Conservation (phyloP, 2,888 invertebrate species). For the Drosophila anomalipes region DNA sequence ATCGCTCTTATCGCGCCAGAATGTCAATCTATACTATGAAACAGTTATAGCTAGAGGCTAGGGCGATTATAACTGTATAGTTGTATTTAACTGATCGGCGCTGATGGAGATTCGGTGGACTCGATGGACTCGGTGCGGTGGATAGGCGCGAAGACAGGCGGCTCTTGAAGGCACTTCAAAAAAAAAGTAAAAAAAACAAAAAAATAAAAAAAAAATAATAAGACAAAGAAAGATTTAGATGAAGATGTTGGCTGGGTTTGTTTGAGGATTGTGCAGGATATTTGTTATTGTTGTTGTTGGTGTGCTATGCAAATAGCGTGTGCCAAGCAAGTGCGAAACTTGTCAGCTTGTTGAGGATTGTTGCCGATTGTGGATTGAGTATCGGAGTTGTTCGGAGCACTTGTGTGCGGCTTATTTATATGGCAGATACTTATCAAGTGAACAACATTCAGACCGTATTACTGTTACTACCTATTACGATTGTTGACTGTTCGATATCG, state of each 20-base stretch:
- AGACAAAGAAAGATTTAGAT: slow-evolving; percentile 1
- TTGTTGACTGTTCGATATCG: slow-evolving; percentile 52
- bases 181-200: not conserved
- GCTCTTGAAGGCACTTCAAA: slow-evolving; percentile 62
- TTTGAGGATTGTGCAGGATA: slow-evolving; percentile 2
- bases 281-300: not conserved
- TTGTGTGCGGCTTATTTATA: slow-evolving; percentile 61
- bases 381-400: slow-evolving; percentile 20
- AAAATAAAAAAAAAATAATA: not conserved
- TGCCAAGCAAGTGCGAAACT: slow-evolving; percentile 75
- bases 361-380: slow-evolving; percentile 10
- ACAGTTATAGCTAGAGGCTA: not conserved
- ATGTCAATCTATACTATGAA: slow-evolving; percentile 11
- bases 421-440: slow-evolving; percentile 69
- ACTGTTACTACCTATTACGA: slow-evolving; percentile 38
- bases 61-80: slow-evolving; percentile 31
- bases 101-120: not conserved
- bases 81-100: not conserved
- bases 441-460: slow-evolving; percentile 17
- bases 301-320: slow-evolving; percentile 63
- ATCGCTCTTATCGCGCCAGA: slow-evolving; percentile 27
- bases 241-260: slow-evolving; percentile 10
- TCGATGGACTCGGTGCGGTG: not conserved
- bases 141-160: slow-evolving; percentile 46
- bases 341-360: slow-evolving; percentile 57